phyloP scores from a whole-genome alignment of 2,113 vertebrate genomes.

The Axis porcinus region DNA sequence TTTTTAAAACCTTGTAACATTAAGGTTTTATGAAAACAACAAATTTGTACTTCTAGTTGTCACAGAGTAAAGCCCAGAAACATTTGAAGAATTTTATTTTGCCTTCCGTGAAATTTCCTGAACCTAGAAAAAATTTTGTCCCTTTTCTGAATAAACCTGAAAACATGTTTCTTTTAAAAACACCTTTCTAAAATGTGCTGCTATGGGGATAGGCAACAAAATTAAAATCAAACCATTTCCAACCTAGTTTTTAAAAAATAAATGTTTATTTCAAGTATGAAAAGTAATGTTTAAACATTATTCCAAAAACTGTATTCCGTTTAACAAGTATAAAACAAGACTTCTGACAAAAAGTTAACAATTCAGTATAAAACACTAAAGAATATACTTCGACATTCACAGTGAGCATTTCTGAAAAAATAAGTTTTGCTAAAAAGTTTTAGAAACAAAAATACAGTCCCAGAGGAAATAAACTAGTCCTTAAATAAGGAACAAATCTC shows the following conservation, averaged over 20 bases:
- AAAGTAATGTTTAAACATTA: constrained; percentile 66
- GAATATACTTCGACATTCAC: constrained; percentile 73
- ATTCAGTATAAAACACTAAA: constrained; percentile 68
- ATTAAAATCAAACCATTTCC: not conserved
- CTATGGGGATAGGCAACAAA: not conserved
- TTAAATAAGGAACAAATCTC: not conserved
- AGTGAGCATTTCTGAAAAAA: constrained; percentile 58
- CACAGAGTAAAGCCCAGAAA: not conserved
- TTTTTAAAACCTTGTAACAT: not conserved
- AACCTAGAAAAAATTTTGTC: not conserved
- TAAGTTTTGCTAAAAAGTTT: constrained; percentile 71
- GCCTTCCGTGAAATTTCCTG: not conserved
- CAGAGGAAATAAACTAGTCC: constrained; percentile 55
- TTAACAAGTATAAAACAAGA: constrained; percentile 71
- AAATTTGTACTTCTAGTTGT: not conserved
- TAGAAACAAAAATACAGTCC: constrained; percentile 63
- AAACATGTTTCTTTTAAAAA: not conserved
- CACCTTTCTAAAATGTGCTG: not conserved
- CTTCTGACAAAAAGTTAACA: constrained; percentile 63
- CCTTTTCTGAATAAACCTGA: not conserved
- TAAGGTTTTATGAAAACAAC: not conserved
- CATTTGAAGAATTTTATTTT: not conserved
- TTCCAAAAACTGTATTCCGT: constrained; percentile 62
- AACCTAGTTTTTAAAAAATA: constrained; percentile 62
- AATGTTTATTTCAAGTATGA: constrained; percentile 80